Evolutionary conservation across 1,140 invertebrate genomes (phyloP).

Genomic region (Hestina assimilis): DNA sequence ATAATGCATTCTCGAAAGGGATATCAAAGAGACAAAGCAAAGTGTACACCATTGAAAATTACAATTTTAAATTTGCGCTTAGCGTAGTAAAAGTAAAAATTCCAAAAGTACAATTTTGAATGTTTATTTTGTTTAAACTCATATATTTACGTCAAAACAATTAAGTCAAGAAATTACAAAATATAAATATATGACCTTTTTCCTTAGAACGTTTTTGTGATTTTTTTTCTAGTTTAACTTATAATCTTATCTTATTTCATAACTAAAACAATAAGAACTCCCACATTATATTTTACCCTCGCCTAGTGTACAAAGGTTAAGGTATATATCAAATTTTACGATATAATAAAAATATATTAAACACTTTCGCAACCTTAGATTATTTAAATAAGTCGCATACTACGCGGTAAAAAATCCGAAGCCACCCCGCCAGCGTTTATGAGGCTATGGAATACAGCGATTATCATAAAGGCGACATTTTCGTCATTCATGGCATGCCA

Average conservation of each 20-base stretch:
- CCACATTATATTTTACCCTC: too few species aligned
- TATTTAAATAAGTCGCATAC: conserved; percentile 1
- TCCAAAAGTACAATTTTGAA: too few species aligned
- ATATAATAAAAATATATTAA: background rate
- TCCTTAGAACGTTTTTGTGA: too few species aligned
- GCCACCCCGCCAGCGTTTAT: conserved; percentile 32
- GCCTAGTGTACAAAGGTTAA: too few species aligned
- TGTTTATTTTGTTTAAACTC: too few species aligned
- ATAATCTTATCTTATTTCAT: too few species aligned
- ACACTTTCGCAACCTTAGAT: conserved; percentile 6
- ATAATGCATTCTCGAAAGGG: conserved; percentile 7
- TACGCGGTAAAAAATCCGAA: conserved; percentile 1
- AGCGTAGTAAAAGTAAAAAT: background rate
- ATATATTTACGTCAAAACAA: too few species aligned
- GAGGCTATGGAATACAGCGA: conserved; percentile 53
- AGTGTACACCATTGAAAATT: conserved; percentile 10
- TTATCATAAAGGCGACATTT: conserved; percentile 62
- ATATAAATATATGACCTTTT: too few species aligned
- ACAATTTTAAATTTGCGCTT: conserved; percentile 4
- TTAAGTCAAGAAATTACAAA: too few species aligned
- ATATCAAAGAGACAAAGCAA: conserved; percentile 9
- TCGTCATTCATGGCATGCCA: conserved; percentile 45
- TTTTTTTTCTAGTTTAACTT: too few species aligned
- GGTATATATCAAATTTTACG: too few species aligned
- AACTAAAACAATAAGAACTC: too few species aligned